Percentiles rank a stretch among this genome's conserved stretches.
Evolutionary conservation across 2,797 vertebrate species (phyloP).

Genomic region (Hapalemur alaotrensis): DNA sequence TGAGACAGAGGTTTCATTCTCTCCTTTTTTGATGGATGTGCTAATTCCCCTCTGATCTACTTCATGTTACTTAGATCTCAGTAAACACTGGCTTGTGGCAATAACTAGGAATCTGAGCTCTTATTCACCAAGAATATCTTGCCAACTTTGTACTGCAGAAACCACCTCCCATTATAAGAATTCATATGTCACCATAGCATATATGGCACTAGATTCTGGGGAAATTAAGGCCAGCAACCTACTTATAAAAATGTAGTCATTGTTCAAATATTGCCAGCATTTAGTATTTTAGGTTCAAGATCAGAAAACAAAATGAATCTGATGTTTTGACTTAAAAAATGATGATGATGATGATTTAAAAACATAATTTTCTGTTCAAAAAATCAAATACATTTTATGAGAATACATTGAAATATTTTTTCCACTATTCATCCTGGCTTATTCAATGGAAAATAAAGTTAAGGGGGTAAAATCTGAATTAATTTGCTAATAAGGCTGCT

Average conservation of each 20-base stretch:
- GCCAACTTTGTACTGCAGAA: neutral
- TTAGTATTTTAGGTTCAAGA: neutral
- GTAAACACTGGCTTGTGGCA: constrained; percentile 19
- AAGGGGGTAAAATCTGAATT: neutral
- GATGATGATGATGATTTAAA: neutral
- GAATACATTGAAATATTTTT: neutral
- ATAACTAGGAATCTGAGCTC: neutral
- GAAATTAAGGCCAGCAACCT: neutral
- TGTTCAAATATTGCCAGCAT: neutral
- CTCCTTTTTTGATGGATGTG: constrained; percentile 59
- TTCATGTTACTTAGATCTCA: constrained; percentile 43
- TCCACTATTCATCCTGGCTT: neutral
- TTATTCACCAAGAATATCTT: neutral
- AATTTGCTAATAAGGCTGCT: neutral
- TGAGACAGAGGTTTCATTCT: constrained; percentile 50
- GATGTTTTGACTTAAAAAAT: neutral
- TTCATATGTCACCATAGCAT: neutral
- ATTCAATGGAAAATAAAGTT: neutral
- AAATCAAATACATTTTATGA: neutral
- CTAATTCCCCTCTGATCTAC: constrained; percentile 19
- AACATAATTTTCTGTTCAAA: neutral
- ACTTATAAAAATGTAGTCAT: neutral
- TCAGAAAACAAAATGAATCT: neutral
- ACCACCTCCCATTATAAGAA: neutral
- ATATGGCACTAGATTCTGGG: neutral